phyloP scores from a whole-genome alignment of 1,140 invertebrate genomes.

The Lordiphosa collinella region DNA sequence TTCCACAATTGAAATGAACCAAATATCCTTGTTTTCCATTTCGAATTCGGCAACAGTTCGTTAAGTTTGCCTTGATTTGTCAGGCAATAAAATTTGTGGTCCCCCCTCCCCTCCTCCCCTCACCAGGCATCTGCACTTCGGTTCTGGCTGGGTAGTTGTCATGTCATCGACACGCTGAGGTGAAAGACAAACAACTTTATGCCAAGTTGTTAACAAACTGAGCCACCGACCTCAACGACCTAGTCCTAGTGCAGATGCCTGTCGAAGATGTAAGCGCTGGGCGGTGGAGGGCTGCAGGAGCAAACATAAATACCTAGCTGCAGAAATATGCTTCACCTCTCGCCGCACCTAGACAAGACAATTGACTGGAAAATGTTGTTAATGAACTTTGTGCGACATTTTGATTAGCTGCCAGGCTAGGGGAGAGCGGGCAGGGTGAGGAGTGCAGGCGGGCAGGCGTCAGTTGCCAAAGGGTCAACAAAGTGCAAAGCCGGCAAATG shows the following conservation, averaged over 20 bases:
- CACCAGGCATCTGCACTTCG: too few species aligned
- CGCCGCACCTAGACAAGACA: slow-evolving; percentile 45
- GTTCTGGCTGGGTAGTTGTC: slow-evolving; percentile 26
- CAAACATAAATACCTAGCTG: slow-evolving; percentile 50
- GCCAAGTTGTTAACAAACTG: slow-evolving; percentile 73
- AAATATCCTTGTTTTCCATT: background rate
- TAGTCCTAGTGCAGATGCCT: background rate
- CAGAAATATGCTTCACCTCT: slow-evolving; percentile 51
- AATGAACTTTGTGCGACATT: slow-evolving; percentile 75
- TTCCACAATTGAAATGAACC: too few species aligned
- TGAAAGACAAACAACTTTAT: slow-evolving; percentile 74
- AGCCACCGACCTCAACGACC: slow-evolving; percentile 49
- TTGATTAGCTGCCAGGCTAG: slow-evolving; percentile 61
- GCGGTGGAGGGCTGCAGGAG: slow-evolving; percentile 10
- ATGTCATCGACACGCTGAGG: slow-evolving; percentile 67
- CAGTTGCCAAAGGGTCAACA: slow-evolving; percentile 56
- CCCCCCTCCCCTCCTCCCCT: background rate
- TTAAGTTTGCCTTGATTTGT: slow-evolving; percentile 63
- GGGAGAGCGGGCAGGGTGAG: background rate
- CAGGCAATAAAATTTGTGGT: slow-evolving; percentile 46
- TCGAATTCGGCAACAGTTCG: slow-evolving; percentile 44
- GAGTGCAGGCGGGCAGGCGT: slow-evolving; percentile 17
- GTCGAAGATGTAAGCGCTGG: background rate
- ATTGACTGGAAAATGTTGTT: slow-evolving; percentile 76
- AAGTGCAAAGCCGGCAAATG: slow-evolving; percentile 62